These are phyloP conservation scores for Drosophila demipolita DNA, from an alignment of 2,888 invertebrate species.

Conservation along the genomic window DNA sequence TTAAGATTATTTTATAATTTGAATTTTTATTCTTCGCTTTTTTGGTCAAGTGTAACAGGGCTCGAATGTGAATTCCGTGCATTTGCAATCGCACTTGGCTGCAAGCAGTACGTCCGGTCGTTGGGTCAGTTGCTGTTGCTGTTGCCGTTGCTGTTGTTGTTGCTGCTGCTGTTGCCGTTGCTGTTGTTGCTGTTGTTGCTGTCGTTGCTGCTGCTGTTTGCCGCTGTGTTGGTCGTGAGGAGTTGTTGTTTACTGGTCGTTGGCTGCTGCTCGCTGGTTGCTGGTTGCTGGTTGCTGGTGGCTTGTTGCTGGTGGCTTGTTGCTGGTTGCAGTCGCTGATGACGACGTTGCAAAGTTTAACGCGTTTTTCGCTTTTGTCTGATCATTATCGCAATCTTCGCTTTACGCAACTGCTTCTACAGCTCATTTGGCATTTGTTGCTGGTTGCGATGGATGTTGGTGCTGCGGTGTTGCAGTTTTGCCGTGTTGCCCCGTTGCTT, in stretches of 20 bases:
- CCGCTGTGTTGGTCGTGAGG: constrained; percentile 11
- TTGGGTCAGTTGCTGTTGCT: constrained; percentile 47
- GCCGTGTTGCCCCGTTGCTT: constrained; percentile 43
- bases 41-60: constrained; percentile 21
- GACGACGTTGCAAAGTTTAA: constrained; percentile 78
- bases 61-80: constrained; percentile 79
- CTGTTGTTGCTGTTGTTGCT: constrained; percentile 22
- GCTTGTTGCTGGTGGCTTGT: constrained; percentile 26
- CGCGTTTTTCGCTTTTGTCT: constrained; percentile 78
- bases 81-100: constrained; percentile 80
- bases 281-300: background rate
- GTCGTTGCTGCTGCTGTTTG: constrained; percentile 13
- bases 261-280: background rate
- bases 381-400: constrained; percentile 79
- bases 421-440: constrained; percentile 66
- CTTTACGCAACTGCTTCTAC: constrained; percentile 71
- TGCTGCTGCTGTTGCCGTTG: constrained; percentile 7
- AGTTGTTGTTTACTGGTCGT: constrained; percentile 26
- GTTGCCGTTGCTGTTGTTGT: constrained; percentile 21
- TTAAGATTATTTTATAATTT: too few relatives aligned
- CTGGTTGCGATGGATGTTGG: constrained; percentile 28
- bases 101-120: constrained; percentile 72
- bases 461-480: constrained; percentile 17
- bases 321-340: constrained; percentile 52
- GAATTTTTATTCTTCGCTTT: background rate